Evolutionary conservation across 2,888 invertebrate genomes (phyloP).

Genomic region (Mimachlamys varia): DNA sequence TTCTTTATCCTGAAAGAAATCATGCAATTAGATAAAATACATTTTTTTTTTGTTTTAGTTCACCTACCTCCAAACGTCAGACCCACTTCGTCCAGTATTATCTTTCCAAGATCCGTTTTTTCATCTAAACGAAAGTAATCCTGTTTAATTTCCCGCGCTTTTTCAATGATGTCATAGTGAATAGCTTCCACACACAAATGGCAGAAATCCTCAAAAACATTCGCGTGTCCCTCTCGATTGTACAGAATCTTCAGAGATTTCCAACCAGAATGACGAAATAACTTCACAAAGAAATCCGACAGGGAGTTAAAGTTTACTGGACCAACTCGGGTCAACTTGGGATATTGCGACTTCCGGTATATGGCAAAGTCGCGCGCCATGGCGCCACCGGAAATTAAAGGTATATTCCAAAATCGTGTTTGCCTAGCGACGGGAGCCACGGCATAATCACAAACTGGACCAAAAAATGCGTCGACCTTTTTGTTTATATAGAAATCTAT

Average conservation of each 20-base stretch:
- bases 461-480: constrained; percentile 75
- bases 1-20: too few relatives aligned
- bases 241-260: constrained; percentile 86
- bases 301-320: constrained; percentile 73
- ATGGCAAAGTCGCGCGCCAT: constrained; percentile 74
- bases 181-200: constrained; percentile 89
- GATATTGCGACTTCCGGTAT: constrained; percentile 83
- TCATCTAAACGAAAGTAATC: constrained; percentile 66
- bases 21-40: too few relatives aligned
- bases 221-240: constrained; percentile 89
- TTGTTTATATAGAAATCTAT: constrained; percentile 68
- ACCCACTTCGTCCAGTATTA: constrained; percentile 69
- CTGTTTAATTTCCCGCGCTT: constrained; percentile 56
- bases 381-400: constrained; percentile 88
- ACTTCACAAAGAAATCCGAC: constrained; percentile 56
- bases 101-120: constrained; percentile 56
- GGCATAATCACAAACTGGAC: constrained; percentile 84
- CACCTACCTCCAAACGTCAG: constrained; percentile 72
- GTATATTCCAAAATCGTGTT: constrained; percentile 88
- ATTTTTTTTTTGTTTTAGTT: neutral
- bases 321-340: constrained; percentile 86
- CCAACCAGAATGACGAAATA: constrained; percentile 61
- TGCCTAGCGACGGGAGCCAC: constrained; percentile 94
- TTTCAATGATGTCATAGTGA: constrained; percentile 82
- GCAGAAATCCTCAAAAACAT: constrained; percentile 87